Base-by-base conservation (phyloP, 2,888 invertebrate genomes). In the Epirrhoe tristata region DNA sequence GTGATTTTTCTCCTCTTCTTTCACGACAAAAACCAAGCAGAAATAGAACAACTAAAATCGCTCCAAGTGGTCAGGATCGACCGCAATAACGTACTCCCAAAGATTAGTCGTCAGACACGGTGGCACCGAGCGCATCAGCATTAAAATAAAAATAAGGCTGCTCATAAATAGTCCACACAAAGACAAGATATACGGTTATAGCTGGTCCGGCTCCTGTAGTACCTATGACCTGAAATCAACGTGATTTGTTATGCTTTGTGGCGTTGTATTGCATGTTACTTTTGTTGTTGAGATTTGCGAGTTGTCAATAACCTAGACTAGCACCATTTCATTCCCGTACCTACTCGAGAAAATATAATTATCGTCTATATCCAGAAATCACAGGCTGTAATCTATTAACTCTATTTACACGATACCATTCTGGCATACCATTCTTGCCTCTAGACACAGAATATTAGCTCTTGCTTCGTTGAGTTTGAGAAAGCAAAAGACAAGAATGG, bases 101-200 rank as follows among this genome's bases (percentile, higher is more conserved):
- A 70, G 86, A 89, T 87, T 87, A 80, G 77, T 77, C 74, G 81
- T 69, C 89, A 93, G 93, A 93, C 93, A 83, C 81, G 71, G 85
- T 73, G 93, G 93, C 93, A 88, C 92, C 93, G 85, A 77, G 81
- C 84, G 88, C 90, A 93, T 93, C 92, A 93, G 92, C 93, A 91
- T 93, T 92, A 91, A 93, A 93, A 93, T 93, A 93, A 93, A 93
- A 93, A 93, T 93, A 92, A 90, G 93, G 88, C 82, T 85, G 81
- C 84, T 84, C 87, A 89, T 93, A 93, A 93, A 93, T 93, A 93
- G 80, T 56, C 74, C 81, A 77, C 82, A 93, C 93, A 93, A 93
- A 91, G 89, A 88, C 88, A 88, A 93, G 93, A 93, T 93, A 90
- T 91, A 93, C 88, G 90, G 88, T 93, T 91, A 93, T 93, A 87